Conservation (phyloP, 2,888 invertebrate species). For the Athripsodes cinereus region DNA sequence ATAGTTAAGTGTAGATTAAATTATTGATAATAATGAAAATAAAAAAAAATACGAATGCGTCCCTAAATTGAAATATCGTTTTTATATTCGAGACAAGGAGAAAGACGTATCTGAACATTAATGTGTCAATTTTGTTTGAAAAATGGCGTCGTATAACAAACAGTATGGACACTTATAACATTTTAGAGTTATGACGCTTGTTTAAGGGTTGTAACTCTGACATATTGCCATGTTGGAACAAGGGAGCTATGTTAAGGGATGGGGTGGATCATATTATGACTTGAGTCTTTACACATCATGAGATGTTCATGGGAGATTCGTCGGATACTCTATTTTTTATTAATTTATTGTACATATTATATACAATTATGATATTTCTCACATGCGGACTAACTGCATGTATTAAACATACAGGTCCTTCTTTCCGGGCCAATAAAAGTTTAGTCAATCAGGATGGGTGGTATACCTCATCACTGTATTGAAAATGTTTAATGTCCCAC, state of each 20-base stretch:
- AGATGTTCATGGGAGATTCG: too few species aligned
- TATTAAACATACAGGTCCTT: too few species aligned
- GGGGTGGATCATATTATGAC: background rate
- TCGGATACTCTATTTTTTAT: too few species aligned
- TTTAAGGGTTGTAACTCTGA: conserved; percentile 10
- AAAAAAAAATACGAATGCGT: background rate
- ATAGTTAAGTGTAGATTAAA: background rate
- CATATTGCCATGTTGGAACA: background rate
- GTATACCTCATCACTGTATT: too few species aligned
- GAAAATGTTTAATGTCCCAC: too few species aligned
- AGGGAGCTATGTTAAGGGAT: background rate
- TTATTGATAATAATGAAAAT: background rate
- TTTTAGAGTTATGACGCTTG: conserved; percentile 22
- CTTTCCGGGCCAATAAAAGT: too few species aligned
- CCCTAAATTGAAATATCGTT: background rate
- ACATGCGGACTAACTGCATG: too few species aligned
- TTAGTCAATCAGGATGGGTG: too few species aligned
- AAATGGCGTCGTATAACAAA: conserved; percentile 27
- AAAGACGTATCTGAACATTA: conserved; percentile 14
- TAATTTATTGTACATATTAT: too few species aligned
- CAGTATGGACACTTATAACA: conserved; percentile 23
- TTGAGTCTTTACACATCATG: too few species aligned
- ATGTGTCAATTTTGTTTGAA: conserved; percentile 27
- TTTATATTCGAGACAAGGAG: background rate
- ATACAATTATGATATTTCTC: too few species aligned